Conservation (phyloP, 2,113 vertebrate species). For the Chaenogobius annularis region DNA sequence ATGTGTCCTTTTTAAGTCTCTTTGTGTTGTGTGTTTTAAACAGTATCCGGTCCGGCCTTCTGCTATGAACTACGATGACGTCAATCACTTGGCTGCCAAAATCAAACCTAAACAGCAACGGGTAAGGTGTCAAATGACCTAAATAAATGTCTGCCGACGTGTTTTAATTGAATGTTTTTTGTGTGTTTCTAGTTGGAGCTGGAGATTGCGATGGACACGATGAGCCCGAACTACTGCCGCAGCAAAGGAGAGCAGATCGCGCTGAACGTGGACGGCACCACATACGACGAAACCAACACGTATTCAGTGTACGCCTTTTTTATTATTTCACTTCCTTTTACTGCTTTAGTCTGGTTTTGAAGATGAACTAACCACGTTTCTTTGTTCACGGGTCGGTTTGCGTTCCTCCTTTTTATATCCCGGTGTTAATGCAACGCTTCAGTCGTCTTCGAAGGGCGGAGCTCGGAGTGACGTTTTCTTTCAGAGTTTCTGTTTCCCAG, state of each 20-base stretch:
- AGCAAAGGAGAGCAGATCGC: conserved; percentile 98
- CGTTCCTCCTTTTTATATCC: no score
- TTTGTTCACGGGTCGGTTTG: no score
- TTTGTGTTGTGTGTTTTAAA: conserved; percentile 2
- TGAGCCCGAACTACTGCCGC: conserved; percentile 94
- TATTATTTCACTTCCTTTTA: background rate
- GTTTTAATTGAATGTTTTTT: background rate
- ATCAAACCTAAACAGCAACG: conserved; percentile 98
- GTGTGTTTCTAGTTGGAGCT: conserved; percentile 79
- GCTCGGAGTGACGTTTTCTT: no score
- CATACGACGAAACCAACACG: conserved; percentile 86
- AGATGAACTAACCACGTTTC: no score
- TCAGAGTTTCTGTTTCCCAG: no score
- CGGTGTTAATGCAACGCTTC: no score
- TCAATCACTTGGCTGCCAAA: conserved; percentile 87
- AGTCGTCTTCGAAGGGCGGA: no score
- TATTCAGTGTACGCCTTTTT: conserved; percentile 88
- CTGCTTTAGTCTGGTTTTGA: no score
- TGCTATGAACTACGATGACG: conserved; percentile 89
- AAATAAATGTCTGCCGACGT: no score
- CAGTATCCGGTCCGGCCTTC: conserved; percentile 95
- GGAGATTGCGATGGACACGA: conserved; percentile 90
- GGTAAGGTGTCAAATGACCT: conserved; percentile 64
- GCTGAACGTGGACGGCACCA: conserved; percentile 90
- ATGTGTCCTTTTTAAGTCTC: no score